These are phyloP conservation scores for Gonocerus acuteangulatus DNA, from an alignment of 2,888 invertebrate species.

Conservation along the genomic window DNA sequence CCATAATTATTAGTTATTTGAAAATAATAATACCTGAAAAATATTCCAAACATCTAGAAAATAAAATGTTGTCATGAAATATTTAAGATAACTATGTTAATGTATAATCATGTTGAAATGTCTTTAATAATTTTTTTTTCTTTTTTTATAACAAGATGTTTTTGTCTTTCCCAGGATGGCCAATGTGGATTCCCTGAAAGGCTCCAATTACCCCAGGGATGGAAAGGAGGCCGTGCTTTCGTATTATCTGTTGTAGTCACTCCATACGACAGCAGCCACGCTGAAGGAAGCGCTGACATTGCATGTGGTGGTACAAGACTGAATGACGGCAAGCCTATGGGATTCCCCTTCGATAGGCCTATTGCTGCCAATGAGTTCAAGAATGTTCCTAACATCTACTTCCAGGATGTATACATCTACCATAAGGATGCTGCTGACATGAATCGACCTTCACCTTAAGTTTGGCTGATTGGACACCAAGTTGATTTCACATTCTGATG, in stretches of 20 bases:
- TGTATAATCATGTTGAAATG: too few relatives aligned
- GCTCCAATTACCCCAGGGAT: conserved; percentile 64
- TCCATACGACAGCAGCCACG: conserved; percentile 35
- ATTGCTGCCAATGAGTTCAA: conserved; percentile 56
- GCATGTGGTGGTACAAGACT: conserved; percentile 47
- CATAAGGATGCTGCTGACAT: conserved; percentile 49
- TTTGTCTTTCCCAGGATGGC: too few relatives aligned
- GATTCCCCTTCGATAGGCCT: conserved; percentile 66
- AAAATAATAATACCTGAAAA: too few relatives aligned
- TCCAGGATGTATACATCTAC: conserved; percentile 54
- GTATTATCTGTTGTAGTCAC: conserved; percentile 55
- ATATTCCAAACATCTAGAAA: too few relatives aligned
- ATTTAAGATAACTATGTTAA: too few relatives aligned
- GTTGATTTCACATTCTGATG: too few relatives aligned
- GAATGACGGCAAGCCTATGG: conserved; percentile 56
- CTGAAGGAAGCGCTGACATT: conserved; percentile 40
- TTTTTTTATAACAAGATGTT: too few relatives aligned
- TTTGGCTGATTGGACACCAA: too few relatives aligned
- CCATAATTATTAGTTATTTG: too few relatives aligned
- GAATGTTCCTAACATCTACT: conserved; percentile 53
- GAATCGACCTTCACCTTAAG: conserved; percentile 23
- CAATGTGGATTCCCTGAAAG: conserved; percentile 64
- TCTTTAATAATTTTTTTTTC: too few relatives aligned
- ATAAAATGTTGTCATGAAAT: too few relatives aligned
- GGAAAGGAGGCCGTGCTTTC: conserved; percentile 56